Evolutionary conservation across 1,140 invertebrate genomes (phyloP).

Genomic region (Neodiprion pinetum): DNA sequence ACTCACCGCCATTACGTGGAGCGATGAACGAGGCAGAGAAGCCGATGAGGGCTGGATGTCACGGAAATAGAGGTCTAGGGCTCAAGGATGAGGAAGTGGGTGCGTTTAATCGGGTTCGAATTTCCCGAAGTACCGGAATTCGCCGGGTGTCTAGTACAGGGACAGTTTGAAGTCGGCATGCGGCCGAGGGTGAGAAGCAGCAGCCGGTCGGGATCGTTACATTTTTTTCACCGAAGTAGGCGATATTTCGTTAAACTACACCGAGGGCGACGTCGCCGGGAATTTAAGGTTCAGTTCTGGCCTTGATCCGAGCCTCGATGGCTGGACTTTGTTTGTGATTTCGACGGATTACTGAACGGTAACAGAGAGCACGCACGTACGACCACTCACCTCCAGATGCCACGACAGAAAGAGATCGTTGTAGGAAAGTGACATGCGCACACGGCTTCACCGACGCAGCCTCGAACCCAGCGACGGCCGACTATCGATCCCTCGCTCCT

Average conservation of each 20-base stretch:
- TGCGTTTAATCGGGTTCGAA: background rate
- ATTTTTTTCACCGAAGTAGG: background rate
- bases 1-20: conserved; percentile 8
- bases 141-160: too few relatives aligned
- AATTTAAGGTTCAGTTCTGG: background rate
- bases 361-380: conserved; percentile 34
- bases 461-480: conserved; percentile 37
- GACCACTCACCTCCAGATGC: conserved; percentile 65
- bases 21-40: background rate
- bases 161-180: background rate
- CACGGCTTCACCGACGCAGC: conserved; percentile 33
- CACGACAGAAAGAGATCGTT: conserved; percentile 66
- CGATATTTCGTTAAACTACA: background rate
- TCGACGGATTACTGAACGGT: conserved; percentile 8
- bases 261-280: background rate
- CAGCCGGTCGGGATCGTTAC: background rate
- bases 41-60: too few relatives aligned
- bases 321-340: conserved; percentile 3
- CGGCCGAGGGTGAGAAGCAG: background rate
- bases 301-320: background rate
- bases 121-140: background rate
- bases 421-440: conserved; percentile 58
- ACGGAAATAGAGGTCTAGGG: background rate
- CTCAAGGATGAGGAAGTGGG: background rate
- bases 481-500: conserved; percentile 35